Percentiles rank a stretch among this genome's conserved stretches.
Conservation (phyloP, 1,140 invertebrate genomes). For the Eumeta japonica region DNA sequence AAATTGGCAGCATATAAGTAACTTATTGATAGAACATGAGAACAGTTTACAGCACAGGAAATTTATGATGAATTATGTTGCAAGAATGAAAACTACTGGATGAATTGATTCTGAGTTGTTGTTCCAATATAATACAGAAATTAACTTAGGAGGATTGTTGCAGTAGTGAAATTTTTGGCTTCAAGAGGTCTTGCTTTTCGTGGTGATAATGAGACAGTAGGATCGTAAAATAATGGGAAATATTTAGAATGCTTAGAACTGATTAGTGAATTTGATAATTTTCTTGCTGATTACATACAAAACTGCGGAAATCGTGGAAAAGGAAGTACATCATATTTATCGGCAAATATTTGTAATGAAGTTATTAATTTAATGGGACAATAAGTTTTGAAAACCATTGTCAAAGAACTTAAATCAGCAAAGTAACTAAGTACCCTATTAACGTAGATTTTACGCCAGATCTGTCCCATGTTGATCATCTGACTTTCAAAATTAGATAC, state of each 20-base stretch:
- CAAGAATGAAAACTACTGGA: conserved; percentile 9
- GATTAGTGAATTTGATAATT: conserved; percentile 18
- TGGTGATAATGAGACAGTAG: too few species aligned
- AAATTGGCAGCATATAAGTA: conserved; percentile 13
- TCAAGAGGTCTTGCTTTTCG: conserved; percentile 7
- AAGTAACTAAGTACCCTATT: conserved; percentile 18
- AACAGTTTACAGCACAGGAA: conserved; percentile 9
- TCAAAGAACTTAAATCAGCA: conserved; percentile 11
- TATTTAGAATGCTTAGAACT: conserved; percentile 18
- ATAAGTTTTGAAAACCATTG: conserved; percentile 11
- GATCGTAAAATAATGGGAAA: conserved; percentile 15
- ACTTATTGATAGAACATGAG: conserved; percentile 10
- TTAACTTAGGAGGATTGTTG: conserved; percentile 5
- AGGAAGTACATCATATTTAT: conserved; percentile 16
- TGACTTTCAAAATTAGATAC: conserved; percentile 18
- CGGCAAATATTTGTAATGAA: conserved; percentile 12
- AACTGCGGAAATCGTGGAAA: conserved; percentile 16
- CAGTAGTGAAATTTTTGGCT: conserved; percentile 6
- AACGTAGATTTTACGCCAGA: too few species aligned
- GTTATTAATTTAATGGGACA: too few species aligned
- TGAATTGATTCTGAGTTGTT: conserved; percentile 6
- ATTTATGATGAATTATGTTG: conserved; percentile 8
- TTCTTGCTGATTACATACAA: conserved; percentile 17
- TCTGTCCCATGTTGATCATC: too few species aligned
- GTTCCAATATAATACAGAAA: conserved; percentile 6